Evolutionary conservation across 1,140 invertebrate species (phyloP).

Genomic region (Neodiprion pinetum): DNA sequence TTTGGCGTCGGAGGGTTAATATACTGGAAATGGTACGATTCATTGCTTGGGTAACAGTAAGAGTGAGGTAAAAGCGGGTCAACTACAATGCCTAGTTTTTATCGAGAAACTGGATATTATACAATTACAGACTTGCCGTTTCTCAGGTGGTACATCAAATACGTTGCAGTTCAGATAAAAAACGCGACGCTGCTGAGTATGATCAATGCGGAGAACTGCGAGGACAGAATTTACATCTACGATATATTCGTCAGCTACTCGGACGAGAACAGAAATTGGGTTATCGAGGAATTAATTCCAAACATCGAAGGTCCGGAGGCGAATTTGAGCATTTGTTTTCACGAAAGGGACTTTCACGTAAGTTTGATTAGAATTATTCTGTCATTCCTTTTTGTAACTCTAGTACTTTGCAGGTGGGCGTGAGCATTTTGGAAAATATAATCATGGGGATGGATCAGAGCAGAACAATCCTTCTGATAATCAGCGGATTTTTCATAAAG

Average conservation of each 20-base stretch:
- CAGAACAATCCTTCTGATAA: conserved; percentile 65
- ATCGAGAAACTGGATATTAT: not conserved
- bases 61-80: not conserved
- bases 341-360: conserved; percentile 71
- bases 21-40: conserved; percentile 53
- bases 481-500: conserved; percentile 66
- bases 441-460: conserved; percentile 70
- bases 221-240: conserved; percentile 56
- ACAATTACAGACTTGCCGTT: conserved; percentile 12
- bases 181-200: conserved; percentile 59
- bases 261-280: conserved; percentile 67
- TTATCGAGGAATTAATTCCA: conserved; percentile 66
- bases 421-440: conserved; percentile 70
- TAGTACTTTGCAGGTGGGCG: conserved; percentile 60
- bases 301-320: conserved; percentile 63
- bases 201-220: conserved; percentile 48
- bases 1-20: conserved; percentile 47
- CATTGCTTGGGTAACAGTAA: not conserved
- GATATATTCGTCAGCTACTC: conserved; percentile 72
- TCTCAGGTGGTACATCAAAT: conserved; percentile 55
- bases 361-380: conserved; percentile 24
- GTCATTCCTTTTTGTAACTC: conserved; percentile 9
- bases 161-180: conserved; percentile 65
- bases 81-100: too few relatives aligned
- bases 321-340: conserved; percentile 66